Conservation (phyloP, 2,888 invertebrate genomes). For the Acholoe squamosa region DNA sequence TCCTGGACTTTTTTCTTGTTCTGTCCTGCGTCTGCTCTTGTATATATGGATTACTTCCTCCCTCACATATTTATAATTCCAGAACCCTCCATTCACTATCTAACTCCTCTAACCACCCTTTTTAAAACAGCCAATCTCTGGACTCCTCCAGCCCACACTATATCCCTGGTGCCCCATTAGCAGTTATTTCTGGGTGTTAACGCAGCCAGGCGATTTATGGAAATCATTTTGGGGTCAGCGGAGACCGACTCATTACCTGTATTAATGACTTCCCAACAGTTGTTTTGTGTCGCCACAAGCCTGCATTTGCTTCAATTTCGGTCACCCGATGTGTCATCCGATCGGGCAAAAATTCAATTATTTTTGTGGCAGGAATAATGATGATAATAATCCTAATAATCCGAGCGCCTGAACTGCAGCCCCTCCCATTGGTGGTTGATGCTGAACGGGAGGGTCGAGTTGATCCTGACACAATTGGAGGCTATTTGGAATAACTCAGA, state of each 20-base stretch:
- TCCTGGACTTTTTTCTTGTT: too few relatives aligned
- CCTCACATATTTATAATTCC: not conserved
- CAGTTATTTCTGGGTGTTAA: not conserved
- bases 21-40: too few relatives aligned
- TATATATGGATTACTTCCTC: not conserved
- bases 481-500: too few relatives aligned
- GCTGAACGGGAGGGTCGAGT: not conserved
- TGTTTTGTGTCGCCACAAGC: not conserved
- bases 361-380: constrained; percentile 19
- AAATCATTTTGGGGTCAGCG: constrained; percentile 35
- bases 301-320: not conserved
- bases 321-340: constrained; percentile 42
- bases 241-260: not conserved
- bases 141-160: not conserved
- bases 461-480: too few relatives aligned
- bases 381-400: not conserved
- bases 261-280: constrained; percentile 30
- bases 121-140: not conserved
- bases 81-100: too few relatives aligned
- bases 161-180: not conserved
- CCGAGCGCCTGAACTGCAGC: not conserved
- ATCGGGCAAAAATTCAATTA: constrained; percentile 34
- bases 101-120: not conserved
- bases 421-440: not conserved
- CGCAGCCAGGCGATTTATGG: not conserved